These are phyloP conservation scores for Psylliodes chrysocephalus DNA, from an alignment of 2,888 invertebrate species.

Conservation along the genomic window DNA sequence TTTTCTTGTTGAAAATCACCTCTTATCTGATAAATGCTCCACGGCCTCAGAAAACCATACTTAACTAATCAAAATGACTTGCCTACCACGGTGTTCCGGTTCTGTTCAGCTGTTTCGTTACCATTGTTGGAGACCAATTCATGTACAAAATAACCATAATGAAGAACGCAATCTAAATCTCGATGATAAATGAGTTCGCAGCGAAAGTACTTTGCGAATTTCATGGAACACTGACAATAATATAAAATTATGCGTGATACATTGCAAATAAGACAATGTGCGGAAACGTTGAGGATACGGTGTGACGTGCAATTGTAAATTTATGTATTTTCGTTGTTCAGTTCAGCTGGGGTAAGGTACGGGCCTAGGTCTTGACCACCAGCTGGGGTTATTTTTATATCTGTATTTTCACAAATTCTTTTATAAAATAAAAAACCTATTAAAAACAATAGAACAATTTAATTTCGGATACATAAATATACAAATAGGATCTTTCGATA, in stretches of 20 bases:
- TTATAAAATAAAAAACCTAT: too few relatives aligned
- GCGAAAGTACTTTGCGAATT: slow-evolving; percentile 26
- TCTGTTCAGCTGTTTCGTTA: slow-evolving; percentile 5
- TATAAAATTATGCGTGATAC: slow-evolving; percentile 32
- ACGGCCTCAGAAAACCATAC: not conserved
- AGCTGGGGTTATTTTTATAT: too few relatives aligned
- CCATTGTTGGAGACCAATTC: slow-evolving; percentile 13
- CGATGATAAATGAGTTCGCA: slow-evolving; percentile 22
- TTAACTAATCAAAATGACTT: slow-evolving; percentile 8
- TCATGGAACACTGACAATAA: slow-evolving; percentile 29
- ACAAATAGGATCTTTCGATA: too few relatives aligned
- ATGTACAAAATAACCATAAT: slow-evolving; percentile 20
- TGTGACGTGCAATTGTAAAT: slow-evolving; percentile 19
- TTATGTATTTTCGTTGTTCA: not conserved
- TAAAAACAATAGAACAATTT: too few relatives aligned
- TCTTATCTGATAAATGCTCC: too few relatives aligned
- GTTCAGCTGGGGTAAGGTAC: too few relatives aligned
- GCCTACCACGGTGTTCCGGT: slow-evolving; percentile 2
- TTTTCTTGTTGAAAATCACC: too few relatives aligned
- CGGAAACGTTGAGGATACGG: slow-evolving; percentile 17
- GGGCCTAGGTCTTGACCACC: too few relatives aligned
- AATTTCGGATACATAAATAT: too few relatives aligned
- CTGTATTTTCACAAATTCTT: too few relatives aligned
- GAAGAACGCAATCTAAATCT: slow-evolving; percentile 13
- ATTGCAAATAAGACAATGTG: slow-evolving; percentile 33